Conservation (phyloP, 2,113 vertebrate species). For the Microcebus lehilahytsara region DNA sequence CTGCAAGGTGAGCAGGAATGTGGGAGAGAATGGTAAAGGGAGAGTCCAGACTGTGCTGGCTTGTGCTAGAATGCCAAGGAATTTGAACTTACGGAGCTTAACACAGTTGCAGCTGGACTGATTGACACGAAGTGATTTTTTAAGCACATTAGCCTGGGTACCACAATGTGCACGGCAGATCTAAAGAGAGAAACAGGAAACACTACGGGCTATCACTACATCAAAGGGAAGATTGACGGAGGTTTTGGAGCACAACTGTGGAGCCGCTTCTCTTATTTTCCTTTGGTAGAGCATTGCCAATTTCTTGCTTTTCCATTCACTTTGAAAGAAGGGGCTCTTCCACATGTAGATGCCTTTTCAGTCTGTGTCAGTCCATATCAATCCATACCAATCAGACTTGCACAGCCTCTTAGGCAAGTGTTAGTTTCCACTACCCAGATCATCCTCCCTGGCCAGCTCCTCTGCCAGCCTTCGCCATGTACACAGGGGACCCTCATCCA, state of each 20-base stretch:
- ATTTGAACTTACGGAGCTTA: not conserved
- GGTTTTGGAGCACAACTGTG: not conserved
- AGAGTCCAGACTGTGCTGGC: not conserved
- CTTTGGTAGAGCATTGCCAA: not conserved
- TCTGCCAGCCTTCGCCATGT: not conserved
- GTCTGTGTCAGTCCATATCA: not conserved
- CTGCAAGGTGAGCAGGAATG: not conserved
- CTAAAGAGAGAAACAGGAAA: not conserved
- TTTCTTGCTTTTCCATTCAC: not conserved
- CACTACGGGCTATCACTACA: not conserved
- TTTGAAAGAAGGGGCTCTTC: not conserved
- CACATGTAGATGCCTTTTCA: not conserved
- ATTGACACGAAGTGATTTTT: not conserved
- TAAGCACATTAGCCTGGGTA: not conserved
- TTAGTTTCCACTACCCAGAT: not conserved
- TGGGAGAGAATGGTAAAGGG: not conserved
- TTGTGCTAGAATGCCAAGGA: not conserved
- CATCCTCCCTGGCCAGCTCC: not conserved
- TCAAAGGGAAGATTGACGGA: not conserved
- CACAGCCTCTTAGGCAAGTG: fast-evolving
- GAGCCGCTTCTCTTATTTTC: not conserved
- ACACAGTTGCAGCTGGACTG: not conserved
- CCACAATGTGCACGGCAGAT: not conserved
- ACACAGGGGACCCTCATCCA: too few relatives aligned
- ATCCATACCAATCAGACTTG: not conserved